Evolutionary conservation across 2,888 invertebrate genomes (phyloP), one percentile per base, ranked within the genome.

Genomic region (Nephrocerus scutellatus): DNA sequence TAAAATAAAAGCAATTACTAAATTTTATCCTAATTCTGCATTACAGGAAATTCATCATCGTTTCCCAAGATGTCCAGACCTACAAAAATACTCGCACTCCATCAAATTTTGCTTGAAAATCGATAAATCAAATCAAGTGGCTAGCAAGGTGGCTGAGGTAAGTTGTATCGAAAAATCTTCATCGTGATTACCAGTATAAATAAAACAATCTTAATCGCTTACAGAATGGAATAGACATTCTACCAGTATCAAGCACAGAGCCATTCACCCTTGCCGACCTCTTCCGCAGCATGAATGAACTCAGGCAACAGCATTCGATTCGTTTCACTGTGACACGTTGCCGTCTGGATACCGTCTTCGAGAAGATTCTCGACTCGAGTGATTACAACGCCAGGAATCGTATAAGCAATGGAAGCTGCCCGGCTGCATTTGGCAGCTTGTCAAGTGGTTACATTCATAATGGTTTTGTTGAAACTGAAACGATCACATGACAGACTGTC

Each of bases 321-420:
- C 55, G 57, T 8, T 65, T 59, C 32, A 58, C 66, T 5, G 53
- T 68, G 16, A 62, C 52, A 21, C 62, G 60, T 22, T 68, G 68
- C 30, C 60, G 62, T 16, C 52, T 69, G 25, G 68, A 69, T 51
- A 56, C 62, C 3, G 58, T 66, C n/a, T 66, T 68, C 23, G 68
- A 68, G 46, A 57, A 60, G 28, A 62, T 68, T 30, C 47, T 68
- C 18, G 66, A 66, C 33, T 55, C 43, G 15, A 56, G 50, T 37
- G 56, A 57, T 19, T 29, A 28, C 7, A 28, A 34, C 1, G 47
- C 30, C 14, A 37, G 37, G n/a, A n/a, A n/a, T n/a, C n/a, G n/a
- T n/a, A n/a, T n/a, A n/a, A n/a, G n/a, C 4, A 2, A 20, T n/a
- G 7, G 24, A 3, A 43, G 39, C n/a, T 36, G 37, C 16, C 55